Conservation (phyloP, 1,140 invertebrate genomes). For the Pteromalus puparum region DNA sequence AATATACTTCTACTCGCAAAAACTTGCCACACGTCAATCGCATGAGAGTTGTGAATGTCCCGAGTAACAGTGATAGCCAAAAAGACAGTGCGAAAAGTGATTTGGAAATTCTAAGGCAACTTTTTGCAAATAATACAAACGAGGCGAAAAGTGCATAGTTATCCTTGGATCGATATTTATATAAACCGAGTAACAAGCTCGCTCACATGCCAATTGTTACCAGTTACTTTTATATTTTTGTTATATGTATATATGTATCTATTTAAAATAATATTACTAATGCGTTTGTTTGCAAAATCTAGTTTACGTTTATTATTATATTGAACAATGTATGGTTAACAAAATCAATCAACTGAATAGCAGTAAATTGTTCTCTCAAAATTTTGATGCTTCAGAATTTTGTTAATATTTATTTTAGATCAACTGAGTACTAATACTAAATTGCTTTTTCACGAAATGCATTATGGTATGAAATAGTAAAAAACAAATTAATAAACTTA, state of each 20-base stretch:
- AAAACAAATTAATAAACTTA: too few species aligned
- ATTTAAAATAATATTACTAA: neutral
- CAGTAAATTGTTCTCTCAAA: too few species aligned
- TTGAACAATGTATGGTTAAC: neutral
- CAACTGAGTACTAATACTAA: too few species aligned
- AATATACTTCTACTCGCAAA: neutral
- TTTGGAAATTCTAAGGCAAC: constrained; percentile 33
- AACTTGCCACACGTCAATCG: constrained; percentile 34
- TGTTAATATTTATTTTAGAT: too few species aligned
- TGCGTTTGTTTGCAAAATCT: neutral
- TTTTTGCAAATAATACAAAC: constrained; percentile 29
- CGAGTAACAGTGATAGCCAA: neutral
- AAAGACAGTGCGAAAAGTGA: constrained; percentile 12
- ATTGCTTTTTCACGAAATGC: too few species aligned
- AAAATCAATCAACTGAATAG: neutral
- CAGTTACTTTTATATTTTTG: constrained; percentile 16
- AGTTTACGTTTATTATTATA: neutral
- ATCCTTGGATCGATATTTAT: neutral
- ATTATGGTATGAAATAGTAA: too few species aligned
- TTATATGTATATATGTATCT: neutral
- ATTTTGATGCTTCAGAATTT: too few species aligned
- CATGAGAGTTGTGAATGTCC: constrained; percentile 29
- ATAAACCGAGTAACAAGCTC: neutral
- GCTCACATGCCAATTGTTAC: constrained; percentile 13
- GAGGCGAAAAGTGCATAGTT: neutral